Conservation (phyloP, 64 coral and sea anemone genomes). For the Montipora cactus region DNA sequence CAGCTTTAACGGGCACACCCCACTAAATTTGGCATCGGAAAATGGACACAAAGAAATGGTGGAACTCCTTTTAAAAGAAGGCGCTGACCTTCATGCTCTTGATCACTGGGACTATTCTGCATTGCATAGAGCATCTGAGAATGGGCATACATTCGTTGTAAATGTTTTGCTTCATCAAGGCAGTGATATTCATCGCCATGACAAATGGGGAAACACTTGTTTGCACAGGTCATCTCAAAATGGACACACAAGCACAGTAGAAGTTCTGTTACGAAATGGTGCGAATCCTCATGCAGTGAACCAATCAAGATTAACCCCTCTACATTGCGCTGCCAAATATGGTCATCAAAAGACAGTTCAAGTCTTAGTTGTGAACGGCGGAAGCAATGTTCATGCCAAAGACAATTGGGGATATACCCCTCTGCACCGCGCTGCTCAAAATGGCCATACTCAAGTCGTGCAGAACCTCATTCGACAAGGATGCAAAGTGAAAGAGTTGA, state of each 20-base stretch:
- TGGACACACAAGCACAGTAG: conserved; percentile 56
- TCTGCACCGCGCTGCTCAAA: conserved; percentile 75
- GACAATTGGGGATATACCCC: conserved; percentile 73
- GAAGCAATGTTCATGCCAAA: conserved; percentile 52
- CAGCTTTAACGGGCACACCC: conserved; percentile 32
- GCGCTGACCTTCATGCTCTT: conserved; percentile 56
- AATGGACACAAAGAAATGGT: conserved; percentile 75
- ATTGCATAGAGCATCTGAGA: conserved; percentile 75
- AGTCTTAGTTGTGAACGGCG: conserved; percentile 52
- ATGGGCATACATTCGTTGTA: conserved; percentile 68
- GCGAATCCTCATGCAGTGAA: conserved; percentile 65
- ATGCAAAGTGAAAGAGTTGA: conserved; percentile 35
- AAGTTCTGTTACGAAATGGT: conserved; percentile 51
- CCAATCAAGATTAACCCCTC: conserved; percentile 58
- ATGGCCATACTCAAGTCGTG: conserved; percentile 69
- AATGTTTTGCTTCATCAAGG: conserved; percentile 52
- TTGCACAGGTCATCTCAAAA: conserved; percentile 75
- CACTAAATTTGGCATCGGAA: conserved; percentile 82
- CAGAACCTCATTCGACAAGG: conserved; percentile 62
- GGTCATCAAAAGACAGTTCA: conserved; percentile 65
- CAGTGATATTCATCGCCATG: conserved; percentile 40
- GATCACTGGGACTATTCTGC: conserved; percentile 83
- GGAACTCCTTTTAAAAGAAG: conserved; percentile 50
- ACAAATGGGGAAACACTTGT: conserved; percentile 83
- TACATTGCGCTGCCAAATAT: conserved; percentile 74